These are phyloP conservation scores for Stenotaenia linearis DNA, from an alignment of 2,888 invertebrate species.

Conservation along the genomic window DNA sequence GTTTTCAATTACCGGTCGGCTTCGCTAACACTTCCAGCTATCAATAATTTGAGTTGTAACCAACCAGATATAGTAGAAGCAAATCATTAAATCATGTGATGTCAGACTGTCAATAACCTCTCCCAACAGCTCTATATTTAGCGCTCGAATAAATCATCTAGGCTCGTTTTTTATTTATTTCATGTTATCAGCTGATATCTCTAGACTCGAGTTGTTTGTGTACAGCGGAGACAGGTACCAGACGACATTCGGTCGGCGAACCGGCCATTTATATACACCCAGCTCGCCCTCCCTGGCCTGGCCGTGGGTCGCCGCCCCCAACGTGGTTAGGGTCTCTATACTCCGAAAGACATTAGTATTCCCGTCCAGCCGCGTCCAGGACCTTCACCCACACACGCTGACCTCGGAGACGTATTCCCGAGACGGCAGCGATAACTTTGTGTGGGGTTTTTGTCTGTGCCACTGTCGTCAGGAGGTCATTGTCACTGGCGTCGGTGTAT, in stretches of 20 bases:
- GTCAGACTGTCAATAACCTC: neutral
- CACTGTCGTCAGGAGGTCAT: constrained; percentile 5
- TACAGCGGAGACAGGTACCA: neutral
- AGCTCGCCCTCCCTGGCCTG: neutral
- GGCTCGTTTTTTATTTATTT: neutral
- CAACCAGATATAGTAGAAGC: neutral
- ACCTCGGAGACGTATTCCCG: neutral
- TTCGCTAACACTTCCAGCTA: no score
- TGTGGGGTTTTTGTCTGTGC: neutral
- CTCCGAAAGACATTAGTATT: neutral
- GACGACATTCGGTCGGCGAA: constrained; percentile 12
- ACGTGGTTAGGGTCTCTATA: neutral
- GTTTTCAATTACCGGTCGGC: no score
- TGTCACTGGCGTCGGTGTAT: neutral
- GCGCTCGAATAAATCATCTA: neutral
- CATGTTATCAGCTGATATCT: neutral
- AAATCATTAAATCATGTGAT: neutral
- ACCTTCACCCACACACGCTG: constrained; percentile 8
- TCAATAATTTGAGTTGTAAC: no score
- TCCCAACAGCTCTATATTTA: neutral
- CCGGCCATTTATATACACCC: constrained; percentile 10
- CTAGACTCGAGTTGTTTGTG: neutral
- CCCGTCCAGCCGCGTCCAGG: neutral
- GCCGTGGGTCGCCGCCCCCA: neutral
- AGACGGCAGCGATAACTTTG: neutral